Base-by-base conservation (phyloP, 1,140 invertebrate genomes). In the Listronotus bonariensis region DNA sequence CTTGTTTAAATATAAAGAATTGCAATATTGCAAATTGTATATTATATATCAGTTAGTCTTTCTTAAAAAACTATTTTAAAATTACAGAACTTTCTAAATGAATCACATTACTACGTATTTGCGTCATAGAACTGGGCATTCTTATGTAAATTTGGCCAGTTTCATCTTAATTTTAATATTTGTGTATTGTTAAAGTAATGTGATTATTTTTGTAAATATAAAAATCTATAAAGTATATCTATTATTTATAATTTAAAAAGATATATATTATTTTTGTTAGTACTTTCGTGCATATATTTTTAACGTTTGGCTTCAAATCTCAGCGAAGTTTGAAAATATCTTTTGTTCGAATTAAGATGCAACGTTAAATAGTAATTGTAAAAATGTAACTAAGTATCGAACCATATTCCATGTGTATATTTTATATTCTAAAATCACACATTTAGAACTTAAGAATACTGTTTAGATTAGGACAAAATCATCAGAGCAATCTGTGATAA, bases 401-500 rank as follows among this genome's bases (percentile, higher is more conserved):
- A 51, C 18, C 45, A 48, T 36, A 42, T 42, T 34, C 31, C 31
- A 60, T n/a, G 17, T 60, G 48, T 51, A 52, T 41, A 51, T 32
- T 60, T 60, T 41, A 36, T 51, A 52, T 9, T 51, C 7, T 26
- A 51, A 41, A 26, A 15, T 59, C 45, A 42, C 43, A 48, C n/a
- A 45, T 14, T n/a, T 17, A 45, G 42, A 17, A 45, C n/a, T 45
- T 15, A 18, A 36, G 12, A 15, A 36, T 38, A 32, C 40, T 54
- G 36, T n/a, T 54, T 60, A 51, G 36, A 60, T 60, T 18, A 60
- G 43, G 20, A 26, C 10, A 48, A 46, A 43, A 31, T 64, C 61
- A 64, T 64, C 61, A 64, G 52, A 64, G 61, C 61, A 64, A 64
- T 64, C 61, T 64, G 61, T 64, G 61, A 64, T 64, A 64, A 41